Conservation (phyloP, 1,140 invertebrate species). For the Ptiloglossa arizonensis region DNA sequence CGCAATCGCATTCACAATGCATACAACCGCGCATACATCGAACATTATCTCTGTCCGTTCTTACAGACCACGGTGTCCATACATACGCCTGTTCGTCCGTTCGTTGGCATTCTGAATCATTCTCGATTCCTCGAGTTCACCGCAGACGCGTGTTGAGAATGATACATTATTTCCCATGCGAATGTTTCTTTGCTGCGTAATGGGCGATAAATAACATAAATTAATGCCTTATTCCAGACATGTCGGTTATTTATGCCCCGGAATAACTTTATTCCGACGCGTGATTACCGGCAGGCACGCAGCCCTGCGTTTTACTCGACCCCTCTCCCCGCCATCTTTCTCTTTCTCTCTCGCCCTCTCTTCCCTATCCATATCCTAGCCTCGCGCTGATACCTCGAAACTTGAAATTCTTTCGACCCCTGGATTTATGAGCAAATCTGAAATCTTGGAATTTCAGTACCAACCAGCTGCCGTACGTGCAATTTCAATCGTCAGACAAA, state of each 20-base stretch:
- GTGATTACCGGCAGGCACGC: constrained; percentile 80
- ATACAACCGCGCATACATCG: constrained; percentile 1
- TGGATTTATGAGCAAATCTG: background rate
- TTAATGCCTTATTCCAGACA: constrained; percentile 81
- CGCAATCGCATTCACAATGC: constrained; percentile 10
- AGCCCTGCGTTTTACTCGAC: constrained; percentile 69
- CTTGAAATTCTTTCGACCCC: constrained; percentile 1
- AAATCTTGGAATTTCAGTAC: background rate
- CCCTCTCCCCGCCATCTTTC: constrained; percentile 22
- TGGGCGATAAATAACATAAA: constrained; percentile 81
- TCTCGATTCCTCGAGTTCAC: constrained; percentile 71
- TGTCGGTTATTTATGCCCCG: constrained; percentile 79
- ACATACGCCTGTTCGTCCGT: constrained; percentile 38
- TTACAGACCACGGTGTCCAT: constrained; percentile 29
- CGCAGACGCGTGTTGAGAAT: constrained; percentile 76
- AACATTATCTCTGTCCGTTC: constrained; percentile 21
- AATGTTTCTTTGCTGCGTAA: constrained; percentile 80
- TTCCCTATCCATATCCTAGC: background rate
- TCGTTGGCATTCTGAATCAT: constrained; percentile 77
- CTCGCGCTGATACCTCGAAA: constrained; percentile 11
- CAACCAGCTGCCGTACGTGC: too few species aligned
- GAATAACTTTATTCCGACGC: constrained; percentile 80
- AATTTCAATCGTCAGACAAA: too few species aligned
- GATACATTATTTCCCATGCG: constrained; percentile 80
- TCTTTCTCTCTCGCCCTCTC: constrained; percentile 11